These are phyloP conservation scores for Gobiocypris rarus DNA, from an alignment of 2,113 vertebrate species.

Conservation along the genomic window DNA sequence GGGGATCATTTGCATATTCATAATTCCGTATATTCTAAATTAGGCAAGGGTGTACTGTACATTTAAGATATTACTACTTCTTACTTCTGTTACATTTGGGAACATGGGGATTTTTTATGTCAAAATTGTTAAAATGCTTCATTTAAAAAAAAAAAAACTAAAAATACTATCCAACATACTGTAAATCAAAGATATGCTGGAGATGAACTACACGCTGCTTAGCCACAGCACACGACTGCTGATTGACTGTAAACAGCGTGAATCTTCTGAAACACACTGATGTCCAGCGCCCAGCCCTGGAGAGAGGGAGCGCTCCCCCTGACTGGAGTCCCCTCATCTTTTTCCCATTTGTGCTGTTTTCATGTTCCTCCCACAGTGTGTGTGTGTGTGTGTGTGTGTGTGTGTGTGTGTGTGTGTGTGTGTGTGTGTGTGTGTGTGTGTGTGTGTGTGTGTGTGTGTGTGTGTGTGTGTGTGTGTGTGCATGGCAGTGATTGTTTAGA, in stretches of 20 bases:
- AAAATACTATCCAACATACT: slow-evolving; percentile 34
- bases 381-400: slow-evolving; percentile 63
- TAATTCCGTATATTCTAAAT: too few relatives aligned
- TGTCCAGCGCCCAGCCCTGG: slow-evolving; percentile 54
- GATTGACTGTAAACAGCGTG: slow-evolving; percentile 49
- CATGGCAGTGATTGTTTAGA: slow-evolving; percentile 65
- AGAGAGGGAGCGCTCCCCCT: slow-evolving; percentile 44
- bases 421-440: slow-evolving; percentile 57
- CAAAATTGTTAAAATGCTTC: too few relatives aligned
- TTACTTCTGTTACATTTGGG: neutral
- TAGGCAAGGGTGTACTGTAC: too few relatives aligned
- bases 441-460: slow-evolving; percentile 58
- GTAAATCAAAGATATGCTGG: slow-evolving; percentile 49
- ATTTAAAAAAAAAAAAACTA: neutral
- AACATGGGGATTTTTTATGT: neutral
- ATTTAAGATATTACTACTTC: neutral
- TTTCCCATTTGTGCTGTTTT: slow-evolving; percentile 76
- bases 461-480: slow-evolving; percentile 67
- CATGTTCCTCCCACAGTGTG: slow-evolving; percentile 63
- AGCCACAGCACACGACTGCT: slow-evolving; percentile 49
- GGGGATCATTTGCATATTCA: too few relatives aligned
- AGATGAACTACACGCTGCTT: neutral
- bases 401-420: slow-evolving; percentile 64
- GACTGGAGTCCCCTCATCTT: slow-evolving; percentile 69
- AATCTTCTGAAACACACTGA: slow-evolving; percentile 54